Evolutionary conservation across 2,888 invertebrate species (phyloP).

Genomic region (Pollenia amentaria): DNA sequence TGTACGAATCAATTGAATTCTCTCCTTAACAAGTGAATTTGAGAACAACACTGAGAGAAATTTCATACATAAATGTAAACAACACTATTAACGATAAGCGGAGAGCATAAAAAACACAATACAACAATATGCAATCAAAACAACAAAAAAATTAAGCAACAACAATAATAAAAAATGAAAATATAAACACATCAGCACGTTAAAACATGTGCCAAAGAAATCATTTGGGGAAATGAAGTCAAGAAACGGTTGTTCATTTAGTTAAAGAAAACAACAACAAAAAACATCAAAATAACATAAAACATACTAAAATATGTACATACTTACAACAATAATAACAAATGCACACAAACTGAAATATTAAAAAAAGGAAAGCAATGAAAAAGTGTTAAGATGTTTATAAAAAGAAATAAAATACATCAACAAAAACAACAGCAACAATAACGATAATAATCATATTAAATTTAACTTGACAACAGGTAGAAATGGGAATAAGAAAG

Average conservation of each 20-base stretch:
- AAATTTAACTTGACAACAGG: conserved; percentile 60
- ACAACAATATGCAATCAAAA: not conserved
- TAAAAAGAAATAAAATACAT: conserved; percentile 16
- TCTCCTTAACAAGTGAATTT: not conserved
- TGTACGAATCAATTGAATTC: not conserved
- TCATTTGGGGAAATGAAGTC: conserved; percentile 61
- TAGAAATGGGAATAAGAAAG: conserved; percentile 38
- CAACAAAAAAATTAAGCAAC: not conserved
- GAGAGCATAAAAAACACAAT: not conserved
- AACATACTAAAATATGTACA: not conserved
- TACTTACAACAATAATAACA: not conserved
- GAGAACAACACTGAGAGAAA: not conserved
- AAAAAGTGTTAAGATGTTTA: conserved; percentile 42
- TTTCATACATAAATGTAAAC: not conserved
- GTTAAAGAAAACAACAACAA: not conserved
- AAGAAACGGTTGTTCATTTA: conserved; percentile 64
- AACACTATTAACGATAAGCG: not conserved
- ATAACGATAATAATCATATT: conserved; percentile 31
- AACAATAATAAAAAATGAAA: conserved; percentile 30
- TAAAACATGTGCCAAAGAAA: conserved; percentile 63
- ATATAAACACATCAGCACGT: conserved; percentile 30
- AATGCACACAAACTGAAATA: not conserved
- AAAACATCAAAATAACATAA: conserved; percentile 10
- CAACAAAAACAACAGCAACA: conserved; percentile 27
- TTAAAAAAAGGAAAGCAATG: conserved; percentile 39